Base-by-base conservation (phyloP, 1,140 invertebrate genomes). In the Hyles euphorbiae region DNA sequence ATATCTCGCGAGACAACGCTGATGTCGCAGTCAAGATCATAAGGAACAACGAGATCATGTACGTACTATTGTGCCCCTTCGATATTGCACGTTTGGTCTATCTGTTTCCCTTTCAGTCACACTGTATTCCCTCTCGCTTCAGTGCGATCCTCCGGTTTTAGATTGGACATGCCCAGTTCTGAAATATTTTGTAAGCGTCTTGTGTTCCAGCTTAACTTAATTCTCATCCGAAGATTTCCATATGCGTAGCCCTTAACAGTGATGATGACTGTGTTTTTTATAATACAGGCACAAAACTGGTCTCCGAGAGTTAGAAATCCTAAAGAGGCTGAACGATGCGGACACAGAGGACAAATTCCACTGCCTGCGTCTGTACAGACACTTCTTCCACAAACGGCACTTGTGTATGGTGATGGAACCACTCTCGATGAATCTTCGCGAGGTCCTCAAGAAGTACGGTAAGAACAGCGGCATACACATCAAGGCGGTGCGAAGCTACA, bases 1-100 rank as follows among this genome's bases (percentile, higher is more conserved):
- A 99, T 85, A 94, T 93, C 69, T 94, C 95, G 1, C 91, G 97
- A 32, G 94, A 94, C 10, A 95, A 94, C 81, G 92, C 94, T 62
- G 98, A 99, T 84, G 98, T 99, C 0, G 98, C 98, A 53, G 97
- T 99, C 10, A 99, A 99, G 90, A 99, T 99, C 65, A 99, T 99
- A 65, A 91, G 99, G 12, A 99, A 99, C 83, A 99, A 99, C 90
- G 98, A 99, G 91, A 95, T 99, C 69, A 99, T 99, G 99, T 99
- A 58, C n/a, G 34, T 5, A 9, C 8, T 33, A 34, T 12, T 44
- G n/a, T 36, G 1, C 5, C 8, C 8, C 5, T 7, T 49, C 1
- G 5, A 12, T 34, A 49, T 49, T 52, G 7, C 5, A n/a, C 0
- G 10, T 59, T 5, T 4, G 22, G 22, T 53, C 45, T 53, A 34